These are phyloP conservation scores for Orchesella cincta DNA, from an alignment of 1,140 invertebrate species.

Conservation along the genomic window DNA sequence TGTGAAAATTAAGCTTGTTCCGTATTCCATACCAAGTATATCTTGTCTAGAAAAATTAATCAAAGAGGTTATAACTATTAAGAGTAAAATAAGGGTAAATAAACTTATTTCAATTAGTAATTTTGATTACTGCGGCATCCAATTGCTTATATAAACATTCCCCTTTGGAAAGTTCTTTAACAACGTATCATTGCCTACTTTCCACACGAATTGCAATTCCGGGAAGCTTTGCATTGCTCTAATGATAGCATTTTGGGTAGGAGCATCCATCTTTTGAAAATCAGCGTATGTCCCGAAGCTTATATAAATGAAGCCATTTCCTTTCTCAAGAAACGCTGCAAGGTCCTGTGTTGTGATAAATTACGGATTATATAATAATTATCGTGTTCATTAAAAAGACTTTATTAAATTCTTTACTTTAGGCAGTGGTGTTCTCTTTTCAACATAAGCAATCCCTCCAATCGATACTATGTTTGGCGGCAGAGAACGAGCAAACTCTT, in stretches of 20 bases:
- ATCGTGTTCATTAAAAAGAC: too few relatives aligned
- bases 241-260: neutral
- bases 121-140: conserved; percentile 53
- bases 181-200: conserved; percentile 61
- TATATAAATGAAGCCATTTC: conserved; percentile 61
- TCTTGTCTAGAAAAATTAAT: too few relatives aligned
- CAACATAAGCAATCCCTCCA: conserved; percentile 20
- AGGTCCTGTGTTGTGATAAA: conserved; percentile 55
- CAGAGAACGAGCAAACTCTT: conserved; percentile 42
- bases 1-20: too few relatives aligned
- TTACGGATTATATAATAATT: neutral
- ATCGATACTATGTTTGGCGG: conserved; percentile 36
- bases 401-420: conserved; percentile 8
- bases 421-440: conserved; percentile 20
- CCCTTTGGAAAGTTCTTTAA: conserved; percentile 54
- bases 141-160: conserved; percentile 51
- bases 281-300: conserved; percentile 56
- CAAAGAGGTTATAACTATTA: too few relatives aligned
- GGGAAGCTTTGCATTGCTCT: neutral
- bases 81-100: too few relatives aligned
- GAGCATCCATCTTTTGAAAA: neutral
- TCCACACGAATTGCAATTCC: conserved; percentile 59
- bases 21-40: too few relatives aligned
- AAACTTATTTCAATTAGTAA: too few relatives aligned
- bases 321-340: conserved; percentile 57